Conservation (phyloP, 1,140 invertebrate genomes). For the Achatina immaculata region DNA sequence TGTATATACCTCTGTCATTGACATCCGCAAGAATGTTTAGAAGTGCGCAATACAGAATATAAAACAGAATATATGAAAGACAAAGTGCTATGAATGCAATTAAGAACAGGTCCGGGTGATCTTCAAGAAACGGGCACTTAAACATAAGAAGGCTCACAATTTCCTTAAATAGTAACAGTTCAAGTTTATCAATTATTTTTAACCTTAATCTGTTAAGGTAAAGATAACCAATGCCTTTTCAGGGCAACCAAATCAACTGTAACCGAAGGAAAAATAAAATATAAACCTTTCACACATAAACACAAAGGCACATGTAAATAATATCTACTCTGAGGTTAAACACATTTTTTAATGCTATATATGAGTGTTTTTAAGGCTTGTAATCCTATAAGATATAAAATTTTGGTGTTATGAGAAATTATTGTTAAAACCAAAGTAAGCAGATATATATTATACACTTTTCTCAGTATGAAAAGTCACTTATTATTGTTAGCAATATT, state of each 20-base stretch:
- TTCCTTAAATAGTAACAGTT: background rate
- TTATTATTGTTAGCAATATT: too few relatives aligned
- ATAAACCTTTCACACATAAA: too few relatives aligned
- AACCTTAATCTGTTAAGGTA: background rate
- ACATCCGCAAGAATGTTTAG: conserved; percentile 49
- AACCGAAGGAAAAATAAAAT: too few relatives aligned
- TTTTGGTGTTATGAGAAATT: too few relatives aligned
- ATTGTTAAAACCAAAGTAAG: too few relatives aligned
- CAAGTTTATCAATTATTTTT: background rate
- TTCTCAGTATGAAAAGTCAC: too few relatives aligned
- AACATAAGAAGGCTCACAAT: conserved; percentile 50
- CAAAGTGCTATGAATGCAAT: conserved; percentile 50
- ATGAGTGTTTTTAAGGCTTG: too few relatives aligned
- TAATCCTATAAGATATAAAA: too few relatives aligned
- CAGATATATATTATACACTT: too few relatives aligned
- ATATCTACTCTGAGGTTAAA: too few relatives aligned
- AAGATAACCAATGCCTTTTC: background rate
- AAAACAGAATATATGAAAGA: conserved; percentile 57
- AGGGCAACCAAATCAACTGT: background rate
- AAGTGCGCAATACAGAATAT: conserved; percentile 59
- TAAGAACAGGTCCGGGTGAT: conserved; percentile 61
- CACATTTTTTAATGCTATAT: too few relatives aligned
- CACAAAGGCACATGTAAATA: too few relatives aligned
- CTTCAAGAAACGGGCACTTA: conserved; percentile 67
- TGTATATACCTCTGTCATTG: conserved; percentile 30